A percentile compares a stretch with the other conserved stretches of the same genome.
phyloP scores from a whole-genome alignment of 2,113 vertebrate species.

The Austrofundulus limnaeus region DNA sequence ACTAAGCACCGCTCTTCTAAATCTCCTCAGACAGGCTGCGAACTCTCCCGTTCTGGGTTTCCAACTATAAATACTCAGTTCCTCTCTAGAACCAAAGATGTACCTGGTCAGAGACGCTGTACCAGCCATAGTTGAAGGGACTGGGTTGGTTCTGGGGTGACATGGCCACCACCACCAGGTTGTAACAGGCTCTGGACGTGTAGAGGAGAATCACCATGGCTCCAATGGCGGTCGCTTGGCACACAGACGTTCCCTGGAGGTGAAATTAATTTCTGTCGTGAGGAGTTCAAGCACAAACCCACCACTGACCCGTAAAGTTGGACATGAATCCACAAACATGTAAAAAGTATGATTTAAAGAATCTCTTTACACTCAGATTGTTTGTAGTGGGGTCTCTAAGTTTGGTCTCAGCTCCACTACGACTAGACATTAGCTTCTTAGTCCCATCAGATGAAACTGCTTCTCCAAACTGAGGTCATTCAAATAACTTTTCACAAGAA shows the following conservation, averaged over 20 bases:
- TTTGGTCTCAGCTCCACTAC: too few species aligned
- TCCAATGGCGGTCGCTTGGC: conserved; percentile 89
- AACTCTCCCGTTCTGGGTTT: background rate
- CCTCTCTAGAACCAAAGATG: background rate
- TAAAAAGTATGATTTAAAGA: too few species aligned
- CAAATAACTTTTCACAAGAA: too few species aligned
- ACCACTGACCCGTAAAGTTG: background rate
- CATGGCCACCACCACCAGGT: conserved; percentile 89
- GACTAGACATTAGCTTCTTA: too few species aligned
- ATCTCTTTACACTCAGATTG: too few species aligned
- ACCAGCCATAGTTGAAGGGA: conserved; percentile 95
- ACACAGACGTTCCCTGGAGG: conserved; percentile 90
- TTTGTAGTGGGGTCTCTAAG: background rate
- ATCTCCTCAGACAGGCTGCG: conserved; percentile 51
- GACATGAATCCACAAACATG: background rate
- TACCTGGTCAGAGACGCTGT: conserved; percentile 93
- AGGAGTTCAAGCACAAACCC: conserved; percentile 5
- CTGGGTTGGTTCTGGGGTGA: conserved; percentile 85
- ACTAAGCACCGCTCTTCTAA: conserved; percentile 49
- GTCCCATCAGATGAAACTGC: too few species aligned
- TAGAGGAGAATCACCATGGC: conserved; percentile 89
- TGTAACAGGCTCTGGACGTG: conserved; percentile 94
- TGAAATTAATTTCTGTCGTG: conserved; percentile 17
- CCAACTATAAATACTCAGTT: too few species aligned
- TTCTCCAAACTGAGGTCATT: too few species aligned